Percentiles rank a stretch among this genome's conserved stretches.
Conservation (phyloP, 1,140 invertebrate species). For the Bacillus rossius region DNA sequence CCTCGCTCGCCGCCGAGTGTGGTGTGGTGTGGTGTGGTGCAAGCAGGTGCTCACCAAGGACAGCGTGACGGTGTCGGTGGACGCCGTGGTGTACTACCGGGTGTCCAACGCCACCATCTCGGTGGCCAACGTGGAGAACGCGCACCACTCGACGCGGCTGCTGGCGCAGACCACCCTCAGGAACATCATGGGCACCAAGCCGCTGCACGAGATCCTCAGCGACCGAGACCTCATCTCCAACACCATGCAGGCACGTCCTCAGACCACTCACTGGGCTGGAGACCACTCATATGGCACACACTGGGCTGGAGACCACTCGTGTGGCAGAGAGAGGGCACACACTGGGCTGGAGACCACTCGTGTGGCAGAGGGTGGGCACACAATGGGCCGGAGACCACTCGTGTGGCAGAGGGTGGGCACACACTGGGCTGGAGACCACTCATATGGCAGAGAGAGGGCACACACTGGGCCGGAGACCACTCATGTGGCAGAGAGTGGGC, state of each 20-base stretch:
- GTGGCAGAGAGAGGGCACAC: no score
- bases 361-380: no score
- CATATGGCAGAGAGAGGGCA: no score
- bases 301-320: no score
- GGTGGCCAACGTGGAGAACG: constrained; percentile 95
- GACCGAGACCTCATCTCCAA: constrained; percentile 90
- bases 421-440: no score
- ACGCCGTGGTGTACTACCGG: constrained; percentile 91
- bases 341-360: constrained; percentile 91
- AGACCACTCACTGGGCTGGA: constrained; percentile 71
- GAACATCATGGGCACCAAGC: constrained; percentile 92
- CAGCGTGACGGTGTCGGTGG: constrained; percentile 91
- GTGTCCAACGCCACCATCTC: constrained; percentile 94
- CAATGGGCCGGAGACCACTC: no score
- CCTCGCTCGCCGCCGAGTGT: no score
- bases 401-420: no score
- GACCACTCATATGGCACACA: no score
- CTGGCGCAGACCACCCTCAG: constrained; percentile 88
- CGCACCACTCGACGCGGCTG: constrained; percentile 85
- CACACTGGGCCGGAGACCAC: no score
- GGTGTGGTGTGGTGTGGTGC: neutral
- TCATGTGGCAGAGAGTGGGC: no score
- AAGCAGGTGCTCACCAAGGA: constrained; percentile 86
- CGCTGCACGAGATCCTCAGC: constrained; percentile 91
- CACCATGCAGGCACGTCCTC: constrained; percentile 62